Percentiles rank a stretch among this genome's conserved stretches.
These are phyloP conservation scores for Gorsachius magnificus DNA, from an alignment of 2,797 vertebrate species.

Conservation along the genomic window DNA sequence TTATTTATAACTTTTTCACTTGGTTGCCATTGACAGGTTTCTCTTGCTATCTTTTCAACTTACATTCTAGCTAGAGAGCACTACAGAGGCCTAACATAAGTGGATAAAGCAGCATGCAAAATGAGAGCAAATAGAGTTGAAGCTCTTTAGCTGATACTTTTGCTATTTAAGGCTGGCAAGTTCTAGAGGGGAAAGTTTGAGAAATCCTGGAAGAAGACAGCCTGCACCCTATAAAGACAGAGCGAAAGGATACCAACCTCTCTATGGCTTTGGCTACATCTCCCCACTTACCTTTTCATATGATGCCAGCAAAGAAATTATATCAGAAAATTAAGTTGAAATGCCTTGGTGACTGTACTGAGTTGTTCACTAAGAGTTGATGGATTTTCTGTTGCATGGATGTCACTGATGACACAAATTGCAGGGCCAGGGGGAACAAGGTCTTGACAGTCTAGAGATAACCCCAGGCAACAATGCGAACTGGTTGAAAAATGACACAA, in stretches of 20 bases:
- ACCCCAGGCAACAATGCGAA: not conserved
- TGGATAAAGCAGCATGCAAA: not conserved
- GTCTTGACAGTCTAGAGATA: not conserved
- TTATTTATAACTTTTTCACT: slow-evolving; percentile 44
- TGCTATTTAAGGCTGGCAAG: not conserved
- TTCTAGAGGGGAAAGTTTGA: not conserved
- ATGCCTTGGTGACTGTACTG: not conserved
- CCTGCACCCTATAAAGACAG: not conserved
- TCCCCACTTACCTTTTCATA: not conserved
- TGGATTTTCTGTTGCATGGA: not conserved
- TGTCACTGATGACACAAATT: slow-evolving; percentile 26
- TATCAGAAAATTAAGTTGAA: not conserved
- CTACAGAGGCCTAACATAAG: not conserved
- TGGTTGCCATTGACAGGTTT: not conserved
- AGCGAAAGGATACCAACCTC: not conserved
- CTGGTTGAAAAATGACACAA: slow-evolving; percentile 23
- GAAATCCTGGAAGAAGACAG: not conserved
- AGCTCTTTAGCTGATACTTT: not conserved
- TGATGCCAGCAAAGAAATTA: not conserved
- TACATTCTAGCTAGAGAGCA: not conserved
- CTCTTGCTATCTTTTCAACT: not conserved
- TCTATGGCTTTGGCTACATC: not conserved
- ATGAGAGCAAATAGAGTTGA: not conserved
- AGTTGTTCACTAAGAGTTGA: not conserved
- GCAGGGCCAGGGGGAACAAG: not conserved